These are phyloP conservation scores for Poeciliopsis prolifica DNA, from an alignment of 2,113 vertebrate species.

Conservation along the genomic window DNA sequence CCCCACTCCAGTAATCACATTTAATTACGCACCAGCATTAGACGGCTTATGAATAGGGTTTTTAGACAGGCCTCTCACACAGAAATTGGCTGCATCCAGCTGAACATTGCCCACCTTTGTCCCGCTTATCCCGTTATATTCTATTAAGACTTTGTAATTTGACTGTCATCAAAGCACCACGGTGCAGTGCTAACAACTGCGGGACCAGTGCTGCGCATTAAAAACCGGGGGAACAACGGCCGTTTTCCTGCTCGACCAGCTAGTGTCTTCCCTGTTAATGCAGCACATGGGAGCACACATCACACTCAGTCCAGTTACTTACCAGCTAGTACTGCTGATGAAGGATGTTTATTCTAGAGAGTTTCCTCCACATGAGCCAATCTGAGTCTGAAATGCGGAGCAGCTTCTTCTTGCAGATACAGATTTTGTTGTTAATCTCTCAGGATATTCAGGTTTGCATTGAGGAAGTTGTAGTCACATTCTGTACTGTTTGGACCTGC, in stretches of 20 bases:
- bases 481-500: neutral
- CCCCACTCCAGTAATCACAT: slow-evolving; percentile 85
- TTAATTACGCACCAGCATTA: slow-evolving; percentile 84
- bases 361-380: slow-evolving; percentile 47
- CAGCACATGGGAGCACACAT: slow-evolving; percentile 74
- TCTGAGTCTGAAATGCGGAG: slow-evolving; percentile 37
- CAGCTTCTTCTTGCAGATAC: slow-evolving; percentile 36
- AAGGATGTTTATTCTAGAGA: slow-evolving; percentile 48
- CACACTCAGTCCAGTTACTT: slow-evolving; percentile 60
- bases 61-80: slow-evolving; percentile 80
- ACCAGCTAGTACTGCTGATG: slow-evolving; percentile 47
- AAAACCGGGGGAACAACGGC: slow-evolving; percentile 72
- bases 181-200: slow-evolving; percentile 71
- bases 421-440: slow-evolving; percentile 65
- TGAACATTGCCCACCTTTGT: slow-evolving; percentile 85
- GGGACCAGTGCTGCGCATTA: slow-evolving; percentile 78
- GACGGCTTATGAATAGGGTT: slow-evolving; percentile 81
- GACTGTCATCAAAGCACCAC: slow-evolving; percentile 74
- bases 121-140: slow-evolving; percentile 72
- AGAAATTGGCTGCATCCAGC: slow-evolving; percentile 76
- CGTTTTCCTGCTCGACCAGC: slow-evolving; percentile 72
- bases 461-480: slow-evolving; percentile 40
- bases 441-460: slow-evolving; percentile 24
- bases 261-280: slow-evolving; percentile 69
- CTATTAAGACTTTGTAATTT: slow-evolving; percentile 81